Evolutionary conservation across 2,888 invertebrate species (phyloP).

Genomic region (Rhingia rostrata): DNA sequence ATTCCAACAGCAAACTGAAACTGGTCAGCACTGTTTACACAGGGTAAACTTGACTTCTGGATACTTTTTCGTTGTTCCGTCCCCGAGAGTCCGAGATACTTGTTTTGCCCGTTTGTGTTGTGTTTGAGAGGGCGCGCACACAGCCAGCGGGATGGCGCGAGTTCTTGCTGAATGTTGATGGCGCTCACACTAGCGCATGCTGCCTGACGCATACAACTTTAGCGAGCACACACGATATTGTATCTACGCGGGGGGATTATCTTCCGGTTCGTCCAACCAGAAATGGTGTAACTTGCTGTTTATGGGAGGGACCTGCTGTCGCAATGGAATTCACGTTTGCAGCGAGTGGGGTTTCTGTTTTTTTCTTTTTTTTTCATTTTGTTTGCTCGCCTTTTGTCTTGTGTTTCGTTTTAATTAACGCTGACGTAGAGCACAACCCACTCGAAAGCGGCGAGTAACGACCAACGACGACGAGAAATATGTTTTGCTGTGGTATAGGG

Average conservation of each 20-base stretch:
- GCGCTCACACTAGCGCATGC: constrained; percentile 30
- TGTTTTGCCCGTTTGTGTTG: constrained; percentile 13
- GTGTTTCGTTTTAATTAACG: constrained; percentile 57
- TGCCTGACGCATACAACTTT: constrained; percentile 34
- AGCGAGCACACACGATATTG: background rate
- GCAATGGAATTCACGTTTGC: constrained; percentile 48
- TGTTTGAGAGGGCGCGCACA: background rate
- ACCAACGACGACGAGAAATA: constrained; percentile 15
- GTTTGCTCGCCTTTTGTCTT: constrained; percentile 24
- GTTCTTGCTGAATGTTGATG: constrained; percentile 19
- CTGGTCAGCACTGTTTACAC: constrained; percentile 74
- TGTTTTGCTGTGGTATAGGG: constrained; percentile 48
- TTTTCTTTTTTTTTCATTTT: constrained; percentile 26
- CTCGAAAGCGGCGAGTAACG: constrained; percentile 31
- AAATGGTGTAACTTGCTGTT: constrained; percentile 62
- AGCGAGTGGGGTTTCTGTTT: constrained; percentile 11
- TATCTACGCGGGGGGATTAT: constrained; percentile 47
- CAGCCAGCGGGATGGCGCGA: constrained; percentile 1
- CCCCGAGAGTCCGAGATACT: background rate
- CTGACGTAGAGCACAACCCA: constrained; percentile 70
- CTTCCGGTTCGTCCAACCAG: constrained; percentile 74
- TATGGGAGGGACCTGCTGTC: constrained; percentile 73
- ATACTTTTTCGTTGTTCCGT: constrained; percentile 43
- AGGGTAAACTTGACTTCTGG: constrained; percentile 73
- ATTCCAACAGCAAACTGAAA: constrained; percentile 72